phyloP scores from a whole-genome alignment of 2,888 invertebrate species.

The Melinaea menophilus region DNA sequence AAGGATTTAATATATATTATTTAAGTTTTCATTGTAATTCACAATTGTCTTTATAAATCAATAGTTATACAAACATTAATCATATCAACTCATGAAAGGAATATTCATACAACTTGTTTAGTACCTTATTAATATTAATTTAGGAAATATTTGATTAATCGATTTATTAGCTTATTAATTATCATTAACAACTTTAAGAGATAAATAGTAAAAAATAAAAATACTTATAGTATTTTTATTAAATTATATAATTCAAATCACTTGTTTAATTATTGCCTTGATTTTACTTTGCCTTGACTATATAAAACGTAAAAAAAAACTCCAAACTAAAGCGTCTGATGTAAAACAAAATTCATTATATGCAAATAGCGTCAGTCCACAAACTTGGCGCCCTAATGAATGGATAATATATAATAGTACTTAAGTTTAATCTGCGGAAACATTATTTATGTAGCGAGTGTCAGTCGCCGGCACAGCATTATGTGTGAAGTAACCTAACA shows the following conservation, averaged over 20 bases:
- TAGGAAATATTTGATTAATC: too few species aligned
- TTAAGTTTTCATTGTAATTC: conserved; percentile 18
- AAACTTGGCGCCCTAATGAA: conserved; percentile 17
- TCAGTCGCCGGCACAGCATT: conserved; percentile 50
- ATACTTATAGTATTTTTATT: too few species aligned
- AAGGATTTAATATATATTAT: conserved; percentile 16
- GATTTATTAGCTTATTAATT: too few species aligned
- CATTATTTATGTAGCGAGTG: conserved; percentile 48
- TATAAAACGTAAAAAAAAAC: too few species aligned
- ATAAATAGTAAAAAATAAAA: too few species aligned
- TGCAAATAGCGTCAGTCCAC: neutral
- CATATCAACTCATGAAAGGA: neutral
- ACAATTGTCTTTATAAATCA: conserved; percentile 1
- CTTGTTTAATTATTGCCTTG: too few species aligned
- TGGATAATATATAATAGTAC: conserved; percentile 26
- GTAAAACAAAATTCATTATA: too few species aligned
- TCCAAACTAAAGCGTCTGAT: too few species aligned
- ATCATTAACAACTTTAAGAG: too few species aligned
- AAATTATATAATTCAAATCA: too few species aligned
- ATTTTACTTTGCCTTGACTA: too few species aligned
- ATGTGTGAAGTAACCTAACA: conserved; percentile 52
- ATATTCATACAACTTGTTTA: neutral
- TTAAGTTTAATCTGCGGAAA: conserved; percentile 42
- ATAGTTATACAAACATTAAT: neutral
- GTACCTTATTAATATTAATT: too few species aligned